phyloP scores from a whole-genome alignment of 2,797 vertebrate species.

The Malurus splendens region DNA sequence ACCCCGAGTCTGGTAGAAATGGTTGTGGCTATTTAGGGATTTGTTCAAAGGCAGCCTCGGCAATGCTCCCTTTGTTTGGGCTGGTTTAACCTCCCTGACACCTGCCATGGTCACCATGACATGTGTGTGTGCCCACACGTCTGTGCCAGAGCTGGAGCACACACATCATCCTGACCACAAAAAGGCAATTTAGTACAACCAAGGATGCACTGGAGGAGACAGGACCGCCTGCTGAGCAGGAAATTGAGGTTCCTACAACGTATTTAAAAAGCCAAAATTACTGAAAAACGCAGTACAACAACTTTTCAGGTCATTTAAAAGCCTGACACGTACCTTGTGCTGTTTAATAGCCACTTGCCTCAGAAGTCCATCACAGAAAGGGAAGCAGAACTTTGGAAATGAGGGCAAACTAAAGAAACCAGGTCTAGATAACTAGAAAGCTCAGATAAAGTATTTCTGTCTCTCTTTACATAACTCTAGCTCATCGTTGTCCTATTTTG shows the following conservation, averaged over 20 bases:
- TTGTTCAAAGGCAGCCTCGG: neutral
- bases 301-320: neutral
- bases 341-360: neutral
- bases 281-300: neutral
- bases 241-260: neutral
- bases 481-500: neutral
- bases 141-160: neutral
- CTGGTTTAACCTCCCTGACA: neutral
- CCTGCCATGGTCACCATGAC: neutral
- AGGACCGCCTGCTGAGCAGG: neutral
- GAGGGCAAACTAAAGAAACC: neutral
- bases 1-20: neutral
- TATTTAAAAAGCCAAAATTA: neutral
- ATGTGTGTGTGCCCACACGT: rapidly evolving
- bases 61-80: neutral
- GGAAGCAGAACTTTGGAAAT: neutral
- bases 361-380: neutral
- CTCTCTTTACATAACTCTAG: neutral
- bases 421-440: neutral
- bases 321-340: neutral
- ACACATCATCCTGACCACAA: neutral
- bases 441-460: neutral
- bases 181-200: neutral
- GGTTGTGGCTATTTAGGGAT: neutral
- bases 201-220: neutral